Base-by-base conservation (phyloP, 2,113 vertebrate genomes). In the Charina bottae region DNA sequence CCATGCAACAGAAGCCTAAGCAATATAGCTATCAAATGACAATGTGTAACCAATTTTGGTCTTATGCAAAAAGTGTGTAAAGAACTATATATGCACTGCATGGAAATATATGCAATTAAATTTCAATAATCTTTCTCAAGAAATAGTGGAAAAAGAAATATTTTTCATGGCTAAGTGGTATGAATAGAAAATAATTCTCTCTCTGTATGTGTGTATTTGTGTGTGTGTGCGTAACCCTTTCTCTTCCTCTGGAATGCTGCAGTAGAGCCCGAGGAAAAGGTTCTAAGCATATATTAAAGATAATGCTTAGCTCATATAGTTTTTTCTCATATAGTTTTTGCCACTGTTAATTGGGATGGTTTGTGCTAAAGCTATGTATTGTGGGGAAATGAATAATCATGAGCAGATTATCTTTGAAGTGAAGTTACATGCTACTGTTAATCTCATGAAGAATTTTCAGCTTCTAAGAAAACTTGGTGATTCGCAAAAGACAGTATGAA, bases 11-110 rank as follows among this genome's bases (percentile, higher is more conserved):
- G 92, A 95, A 96, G 93, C 94, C 95, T 90, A 95, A 96, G 92
- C 96, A 96, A 96, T 96, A 96, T 95, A 96, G 95, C 96, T 95
- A 97, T 96, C 94, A 96, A 93, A 93, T 96, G 90, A 95, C 97
- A 93, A 88, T 95, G 94, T 96, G 96, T 93, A 92, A 87, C 93
- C 89, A 78, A 93, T 92, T 58, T 54, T 49, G 42, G 24, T 64
- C 37, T 62, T 26, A 49, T 62, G 42, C 26, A 64, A 89, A 19
- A 49, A 17, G 46, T 54, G 26, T n/a, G 17, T 7, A 33, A 28
- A n/a, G 42, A 8, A 10, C n/a, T 89, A 6, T 3, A 64, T 54
- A 33, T 8, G 62, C 2, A 62, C 26, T 49, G 8, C 37, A 89
- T 11, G 28, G 59, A 49, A 49, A 23, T 88, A 9, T 9, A 54